Evolutionary conservation across 2,888 invertebrate species (phyloP), one percentile per base, ranked within the genome.

Genomic region (Cataglyphis cursor): DNA sequence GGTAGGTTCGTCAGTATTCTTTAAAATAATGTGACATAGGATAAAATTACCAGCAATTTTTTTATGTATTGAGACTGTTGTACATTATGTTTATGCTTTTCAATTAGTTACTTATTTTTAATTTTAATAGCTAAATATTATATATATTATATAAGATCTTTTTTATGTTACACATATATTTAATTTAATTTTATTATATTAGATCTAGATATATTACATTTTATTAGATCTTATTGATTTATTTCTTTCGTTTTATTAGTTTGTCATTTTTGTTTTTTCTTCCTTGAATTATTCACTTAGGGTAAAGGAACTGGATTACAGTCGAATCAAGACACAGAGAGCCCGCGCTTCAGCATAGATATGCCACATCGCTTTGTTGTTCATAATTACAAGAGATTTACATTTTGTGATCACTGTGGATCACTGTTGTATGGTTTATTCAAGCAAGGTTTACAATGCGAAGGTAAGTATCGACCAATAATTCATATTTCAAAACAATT

Each of bases 321-420:
- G 95, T 94, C 95, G 64, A 95, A 95, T 93, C 96, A 96, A 93
- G 95, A 96, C 89, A 96, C 96, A 87, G 96, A 96, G 94, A 97
- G 97, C 66, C 97, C 97, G 95, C 97, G 99, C 89, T 99, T 99
- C 96, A 99, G 98, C 95, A 99, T 99, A 93, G 99, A 99, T 96
- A 97, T 99, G 93, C 99, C 99, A 90, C 99, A 99, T 96, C 97
- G 99, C 88, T 99, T 98, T 95, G 97, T 97, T 92, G 98, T 99
- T 93, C 99, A 99, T 96, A 99, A 97, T 92, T 99, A 99, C 96
- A 99, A 99, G 96, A 96, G 99, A 91, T 99, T 99, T 95, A 99
- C 99, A 44, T 99, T 99, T 96, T 99, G 99, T 96, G 99, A 99
- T 96, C 99, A 99, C 95, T 99, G 99, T 95, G 99, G 99, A 91